phyloP scores from a whole-genome alignment of 2,888 invertebrate genomes.

The Crocallis elinguaria region DNA sequence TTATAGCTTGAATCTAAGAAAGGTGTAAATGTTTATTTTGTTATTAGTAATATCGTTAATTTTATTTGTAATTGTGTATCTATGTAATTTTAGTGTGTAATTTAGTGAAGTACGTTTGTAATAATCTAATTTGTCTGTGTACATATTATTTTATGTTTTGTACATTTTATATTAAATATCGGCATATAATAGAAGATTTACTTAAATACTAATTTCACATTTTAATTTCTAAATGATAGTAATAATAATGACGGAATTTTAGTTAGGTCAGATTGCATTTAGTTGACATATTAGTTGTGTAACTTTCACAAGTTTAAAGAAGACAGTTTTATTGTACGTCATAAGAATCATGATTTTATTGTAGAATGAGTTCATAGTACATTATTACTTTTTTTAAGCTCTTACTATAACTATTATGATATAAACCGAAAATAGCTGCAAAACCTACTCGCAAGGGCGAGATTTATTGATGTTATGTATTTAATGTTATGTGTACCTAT shows the following conservation, averaged over 20 bases:
- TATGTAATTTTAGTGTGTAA: slow-evolving; percentile 9
- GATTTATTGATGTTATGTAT: too few relatives aligned
- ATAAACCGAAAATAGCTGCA: too few relatives aligned
- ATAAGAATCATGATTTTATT: background rate
- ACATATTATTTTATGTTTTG: slow-evolving; percentile 12
- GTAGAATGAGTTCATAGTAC: background rate
- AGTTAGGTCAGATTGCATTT: slow-evolving; percentile 8
- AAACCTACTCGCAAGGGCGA: too few relatives aligned
- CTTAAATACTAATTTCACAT: too few relatives aligned
- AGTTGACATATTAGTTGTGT: background rate
- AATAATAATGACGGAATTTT: background rate
- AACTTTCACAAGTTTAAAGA: background rate
- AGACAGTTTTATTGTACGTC: background rate
- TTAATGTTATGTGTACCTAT: too few relatives aligned
- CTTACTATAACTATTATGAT: background rate
- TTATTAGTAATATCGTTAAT: background rate
- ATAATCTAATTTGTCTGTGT: slow-evolving; percentile 10
- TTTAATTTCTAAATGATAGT: background rate
- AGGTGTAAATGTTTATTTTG: background rate
- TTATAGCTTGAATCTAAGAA: too few relatives aligned
- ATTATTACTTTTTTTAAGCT: background rate
- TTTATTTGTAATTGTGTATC: background rate
- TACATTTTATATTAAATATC: slow-evolving; percentile 19
- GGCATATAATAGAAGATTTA: background rate
- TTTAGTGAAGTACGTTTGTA: background rate